These are phyloP conservation scores for Rhynchomys soricoides DNA, from an alignment of 2,113 vertebrate genomes.

Conservation along the genomic window DNA sequence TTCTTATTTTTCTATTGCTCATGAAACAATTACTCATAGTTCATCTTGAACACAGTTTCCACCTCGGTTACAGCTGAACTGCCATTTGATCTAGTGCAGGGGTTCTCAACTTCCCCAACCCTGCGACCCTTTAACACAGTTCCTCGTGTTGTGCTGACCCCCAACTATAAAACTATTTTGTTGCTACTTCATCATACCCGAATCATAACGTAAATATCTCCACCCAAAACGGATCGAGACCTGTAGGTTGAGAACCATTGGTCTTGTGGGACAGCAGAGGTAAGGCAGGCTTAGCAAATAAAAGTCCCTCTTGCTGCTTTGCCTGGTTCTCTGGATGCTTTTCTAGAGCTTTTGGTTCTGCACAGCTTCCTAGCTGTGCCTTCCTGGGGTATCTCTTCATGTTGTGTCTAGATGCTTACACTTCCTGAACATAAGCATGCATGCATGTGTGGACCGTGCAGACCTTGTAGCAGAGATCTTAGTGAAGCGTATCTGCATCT, in stretches of 20 bases:
- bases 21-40: neutral
- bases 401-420: neutral
- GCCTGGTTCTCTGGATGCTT: neutral
- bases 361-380: neutral
- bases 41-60: neutral
- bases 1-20: constrained; percentile 20
- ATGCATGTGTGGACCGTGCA: neutral
- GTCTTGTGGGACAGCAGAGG: neutral
- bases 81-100: neutral
- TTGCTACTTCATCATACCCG: neutral
- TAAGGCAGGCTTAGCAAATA: neutral
- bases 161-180: neutral
- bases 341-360: neutral
- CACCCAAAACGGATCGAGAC: accelerated
- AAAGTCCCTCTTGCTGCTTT: constrained; percentile 23
- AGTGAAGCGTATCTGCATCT: no score
- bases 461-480: neutral
- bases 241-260: neutral
- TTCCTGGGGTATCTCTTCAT: neutral
- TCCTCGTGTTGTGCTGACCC: neutral
- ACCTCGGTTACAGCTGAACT: neutral
- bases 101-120: neutral
- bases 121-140: no score
- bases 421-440: constrained; percentile 19
- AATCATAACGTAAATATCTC: neutral